Evolutionary conservation across 1,140 invertebrate genomes (phyloP).

Genomic region (Trichonephila clavata): DNA sequence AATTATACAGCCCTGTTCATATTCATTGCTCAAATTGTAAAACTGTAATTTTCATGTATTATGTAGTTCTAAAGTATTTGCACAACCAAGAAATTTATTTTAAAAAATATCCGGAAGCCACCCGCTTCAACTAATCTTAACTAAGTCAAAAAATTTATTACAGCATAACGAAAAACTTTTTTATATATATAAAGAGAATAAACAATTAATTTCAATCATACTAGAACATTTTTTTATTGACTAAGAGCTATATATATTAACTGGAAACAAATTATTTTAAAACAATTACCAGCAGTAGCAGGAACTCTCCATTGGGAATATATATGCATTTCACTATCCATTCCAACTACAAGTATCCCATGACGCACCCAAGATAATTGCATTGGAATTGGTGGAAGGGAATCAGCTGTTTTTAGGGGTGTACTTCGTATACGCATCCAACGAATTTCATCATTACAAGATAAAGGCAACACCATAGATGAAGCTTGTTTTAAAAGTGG

Average conservation of each 20-base stretch:
- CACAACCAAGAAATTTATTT: too few relatives aligned
- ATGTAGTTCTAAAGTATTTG: too few relatives aligned
- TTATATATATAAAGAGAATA: too few relatives aligned
- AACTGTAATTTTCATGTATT: too few relatives aligned
- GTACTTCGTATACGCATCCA: conserved; percentile 98
- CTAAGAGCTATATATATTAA: neutral
- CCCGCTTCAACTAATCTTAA: too few relatives aligned
- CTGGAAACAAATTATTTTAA: neutral
- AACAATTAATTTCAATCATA: too few relatives aligned
- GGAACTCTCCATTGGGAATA: conserved; percentile 94
- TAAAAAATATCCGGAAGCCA: too few relatives aligned
- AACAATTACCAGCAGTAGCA: conserved; percentile 29
- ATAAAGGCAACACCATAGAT: conserved; percentile 90
- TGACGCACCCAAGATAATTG: conserved; percentile 99
- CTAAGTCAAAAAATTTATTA: too few relatives aligned
- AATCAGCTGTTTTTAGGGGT: conserved; percentile 95
- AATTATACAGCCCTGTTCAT: too few relatives aligned
- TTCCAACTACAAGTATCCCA: conserved; percentile 98
- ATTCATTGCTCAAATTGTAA: too few relatives aligned
- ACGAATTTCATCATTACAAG: conserved; percentile 81
- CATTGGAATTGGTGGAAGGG: conserved; percentile 97
- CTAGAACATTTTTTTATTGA: too few relatives aligned
- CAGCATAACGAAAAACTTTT: too few relatives aligned
- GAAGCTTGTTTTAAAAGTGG: conserved; percentile 90
- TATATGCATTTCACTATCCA: conserved; percentile 99